Base-by-base conservation (phyloP, 2,888 invertebrate genomes). In the Sericinus montela region DNA sequence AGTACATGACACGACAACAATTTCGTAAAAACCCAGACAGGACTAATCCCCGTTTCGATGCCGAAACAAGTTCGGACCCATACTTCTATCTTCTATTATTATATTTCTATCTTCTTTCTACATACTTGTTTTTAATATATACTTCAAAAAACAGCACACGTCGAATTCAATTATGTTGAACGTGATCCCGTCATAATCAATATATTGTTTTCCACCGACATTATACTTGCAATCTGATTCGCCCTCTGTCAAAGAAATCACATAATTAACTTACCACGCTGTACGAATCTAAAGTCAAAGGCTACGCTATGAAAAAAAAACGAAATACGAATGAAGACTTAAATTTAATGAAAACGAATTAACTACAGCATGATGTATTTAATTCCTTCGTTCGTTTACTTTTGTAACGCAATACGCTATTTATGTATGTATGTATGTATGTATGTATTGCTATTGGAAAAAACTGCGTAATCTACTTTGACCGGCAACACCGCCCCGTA, bases 211-310 rank as follows among this genome's bases (percentile, higher is more conserved):
- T 19, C n/a, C 19, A 16, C 11, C 29, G 35, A 41, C 19, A 5
- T 37, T 47, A 36, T 41, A 3, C 19, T 19, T 19, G 5, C 41
- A 7, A 32, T 32, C 32, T 11, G 32, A 32, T 32, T 15, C 29
- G 19, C 15, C 29, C 14, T 29, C 8, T 25, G 37, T 32, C 42
- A 39, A 49, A 49, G 38, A 44, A 48, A 49, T 39, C n/a, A 44
- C 48, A 44, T 39, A 39, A 49, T 49, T 44, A 34, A 15, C 14
- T 28, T 15, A 35, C 11, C 4, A 39, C 32, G 34, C 38, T 15
- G n/a, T 6, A 13, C 3, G 44, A 34, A 44, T 35, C 23, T n/a
- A 25, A 29, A 44, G 39, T 38, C 34, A 34, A 39, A 30, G n/a
- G 11, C 30, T 32, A 35, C 14, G 1, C 42, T 16, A 7, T 6